Percentiles rank a stretch among this genome's conserved stretches.
phyloP scores from a whole-genome alignment of 1,140 invertebrate species.

The Plodia interpunctella region DNA sequence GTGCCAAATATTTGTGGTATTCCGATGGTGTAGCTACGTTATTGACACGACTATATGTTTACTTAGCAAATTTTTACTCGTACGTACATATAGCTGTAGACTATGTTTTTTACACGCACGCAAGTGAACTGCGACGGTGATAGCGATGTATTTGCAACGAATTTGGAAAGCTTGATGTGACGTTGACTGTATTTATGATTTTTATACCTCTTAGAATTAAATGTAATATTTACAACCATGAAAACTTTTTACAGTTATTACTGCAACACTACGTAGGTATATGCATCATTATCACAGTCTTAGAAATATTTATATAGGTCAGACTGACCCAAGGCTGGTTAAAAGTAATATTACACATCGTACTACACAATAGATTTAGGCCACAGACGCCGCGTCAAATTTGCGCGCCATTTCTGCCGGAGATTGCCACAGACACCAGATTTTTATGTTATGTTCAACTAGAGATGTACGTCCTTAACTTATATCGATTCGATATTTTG shows the following conservation, averaged over 20 bases:
- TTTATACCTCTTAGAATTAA: no score
- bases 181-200: no score
- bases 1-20: constrained; percentile 20
- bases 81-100: no score
- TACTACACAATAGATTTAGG: constrained; percentile 3
- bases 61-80: not conserved
- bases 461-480: not conserved
- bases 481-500: not conserved
- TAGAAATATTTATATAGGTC: not conserved
- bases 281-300: not conserved
- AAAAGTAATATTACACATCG: not conserved
- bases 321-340: not conserved
- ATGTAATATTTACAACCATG: no score
- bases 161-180: no score
- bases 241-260: no score
- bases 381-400: not conserved
- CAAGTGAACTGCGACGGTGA: no score
- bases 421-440: not conserved
- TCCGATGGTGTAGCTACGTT: not conserved
- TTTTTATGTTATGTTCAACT: not conserved
- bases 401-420: not conserved
- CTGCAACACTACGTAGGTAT: no score
- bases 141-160: no score
- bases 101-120: no score
- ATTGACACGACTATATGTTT: not conserved